Evolutionary conservation across 2,113 vertebrate genomes (phyloP).

Genomic region (Apteryx mantelli): DNA sequence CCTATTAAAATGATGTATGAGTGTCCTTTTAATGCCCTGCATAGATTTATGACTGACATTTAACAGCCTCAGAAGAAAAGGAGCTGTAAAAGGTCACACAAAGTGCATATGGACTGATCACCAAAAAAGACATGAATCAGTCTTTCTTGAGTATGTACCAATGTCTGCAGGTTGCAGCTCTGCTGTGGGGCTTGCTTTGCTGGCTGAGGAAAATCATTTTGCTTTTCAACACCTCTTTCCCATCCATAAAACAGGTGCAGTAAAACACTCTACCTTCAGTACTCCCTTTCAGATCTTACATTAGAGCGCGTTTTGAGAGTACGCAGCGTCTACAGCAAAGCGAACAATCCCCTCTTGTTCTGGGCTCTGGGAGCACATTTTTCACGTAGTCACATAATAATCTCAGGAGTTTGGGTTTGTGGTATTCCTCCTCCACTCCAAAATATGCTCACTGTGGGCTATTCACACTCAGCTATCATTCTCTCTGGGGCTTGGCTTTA

Average conservation of each 20-base stretch:
- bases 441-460: constrained; percentile 16
- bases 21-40: not conserved
- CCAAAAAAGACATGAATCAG: not conserved
- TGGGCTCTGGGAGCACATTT: not conserved
- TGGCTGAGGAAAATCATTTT: not conserved
- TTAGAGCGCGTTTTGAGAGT: accelerated
- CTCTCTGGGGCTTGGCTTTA: not conserved
- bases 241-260: not conserved
- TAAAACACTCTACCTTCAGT: not conserved
- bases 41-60: not conserved
- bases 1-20: not conserved
- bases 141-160: not conserved
- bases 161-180: not conserved
- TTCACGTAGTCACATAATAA: not conserved
- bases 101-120: not conserved
- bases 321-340: not conserved
- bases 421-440: not conserved
- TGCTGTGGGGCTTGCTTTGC: not conserved
- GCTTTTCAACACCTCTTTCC: not conserved
- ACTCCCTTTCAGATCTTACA: not conserved
- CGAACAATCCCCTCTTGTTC: not conserved
- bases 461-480: not conserved
- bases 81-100: not conserved
- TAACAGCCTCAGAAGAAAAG: not conserved
- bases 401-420: not conserved